phyloP scores from a whole-genome alignment of 2,797 vertebrate species.

The Psittacula echo region DNA sequence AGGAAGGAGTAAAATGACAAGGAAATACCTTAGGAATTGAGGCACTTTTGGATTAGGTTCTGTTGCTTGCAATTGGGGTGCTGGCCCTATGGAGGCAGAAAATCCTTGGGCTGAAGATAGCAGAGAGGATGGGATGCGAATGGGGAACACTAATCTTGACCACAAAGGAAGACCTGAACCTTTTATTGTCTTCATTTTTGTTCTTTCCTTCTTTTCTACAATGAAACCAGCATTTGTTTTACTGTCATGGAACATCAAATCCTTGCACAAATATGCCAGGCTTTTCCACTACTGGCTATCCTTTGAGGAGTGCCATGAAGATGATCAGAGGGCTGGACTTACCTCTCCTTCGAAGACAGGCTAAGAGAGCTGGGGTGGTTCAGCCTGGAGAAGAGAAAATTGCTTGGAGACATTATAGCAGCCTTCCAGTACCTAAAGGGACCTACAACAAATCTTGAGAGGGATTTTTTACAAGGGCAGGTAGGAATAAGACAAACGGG shows the following conservation, averaged over 20 bases:
- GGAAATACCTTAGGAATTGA: neutral
- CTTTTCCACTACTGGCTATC: neutral
- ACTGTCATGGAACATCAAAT: neutral
- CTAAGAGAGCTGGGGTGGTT: neutral
- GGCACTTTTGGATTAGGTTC: neutral
- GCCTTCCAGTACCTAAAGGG: neutral
- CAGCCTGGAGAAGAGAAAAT: neutral
- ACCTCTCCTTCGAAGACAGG: neutral
- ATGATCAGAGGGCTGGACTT: neutral
- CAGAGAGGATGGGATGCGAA: neutral
- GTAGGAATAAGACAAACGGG: neutral
- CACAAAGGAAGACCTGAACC: neutral
- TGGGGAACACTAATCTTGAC: neutral
- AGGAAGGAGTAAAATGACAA: neutral
- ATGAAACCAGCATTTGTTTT: neutral
- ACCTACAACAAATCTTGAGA: neutral
- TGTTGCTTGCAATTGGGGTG: neutral
- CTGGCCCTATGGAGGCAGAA: neutral
- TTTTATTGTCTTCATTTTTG: neutral
- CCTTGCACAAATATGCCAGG: neutral
- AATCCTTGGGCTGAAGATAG: neutral
- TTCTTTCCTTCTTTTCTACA: neutral
- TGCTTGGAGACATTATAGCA: neutral
- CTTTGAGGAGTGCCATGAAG: neutral
- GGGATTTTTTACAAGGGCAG: neutral